These are phyloP conservation scores for Psophia crepitans DNA, from an alignment of 2,113 vertebrate species.

Conservation along the genomic window DNA sequence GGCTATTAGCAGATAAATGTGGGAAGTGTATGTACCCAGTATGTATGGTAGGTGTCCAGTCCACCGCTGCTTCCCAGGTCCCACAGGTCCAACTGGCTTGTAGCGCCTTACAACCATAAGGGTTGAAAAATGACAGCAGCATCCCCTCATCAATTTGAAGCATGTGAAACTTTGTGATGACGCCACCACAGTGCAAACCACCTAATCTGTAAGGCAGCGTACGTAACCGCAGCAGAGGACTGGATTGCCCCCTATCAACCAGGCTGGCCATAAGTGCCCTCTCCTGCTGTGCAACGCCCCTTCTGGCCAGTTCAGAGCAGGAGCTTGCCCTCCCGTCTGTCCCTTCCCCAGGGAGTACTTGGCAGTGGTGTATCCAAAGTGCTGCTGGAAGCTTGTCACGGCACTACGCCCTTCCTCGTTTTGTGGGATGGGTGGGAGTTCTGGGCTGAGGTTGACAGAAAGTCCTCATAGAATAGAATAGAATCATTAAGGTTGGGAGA, in stretches of 20 bases:
- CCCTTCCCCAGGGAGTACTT: background rate
- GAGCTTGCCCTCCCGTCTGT: background rate
- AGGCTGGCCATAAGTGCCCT: background rate
- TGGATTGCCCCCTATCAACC: background rate
- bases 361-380: background rate
- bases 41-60: background rate
- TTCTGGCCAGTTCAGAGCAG: background rate
- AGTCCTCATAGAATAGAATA: no score
- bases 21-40: rapidly evolving
- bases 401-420: background rate
- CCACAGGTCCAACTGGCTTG: background rate
- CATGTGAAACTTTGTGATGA: background rate
- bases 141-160: background rate
- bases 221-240: background rate
- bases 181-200: background rate
- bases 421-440: background rate
- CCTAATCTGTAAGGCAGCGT: background rate
- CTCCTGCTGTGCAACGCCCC: background rate
- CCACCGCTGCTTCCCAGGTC: background rate
- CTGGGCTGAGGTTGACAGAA: background rate
- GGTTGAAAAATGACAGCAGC: background rate
- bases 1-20: background rate
- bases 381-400: background rate
- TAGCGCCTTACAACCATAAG: background rate
- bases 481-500: no score